phyloP scores from a whole-genome alignment of 2,888 invertebrate species.

The Buathra laborator region DNA sequence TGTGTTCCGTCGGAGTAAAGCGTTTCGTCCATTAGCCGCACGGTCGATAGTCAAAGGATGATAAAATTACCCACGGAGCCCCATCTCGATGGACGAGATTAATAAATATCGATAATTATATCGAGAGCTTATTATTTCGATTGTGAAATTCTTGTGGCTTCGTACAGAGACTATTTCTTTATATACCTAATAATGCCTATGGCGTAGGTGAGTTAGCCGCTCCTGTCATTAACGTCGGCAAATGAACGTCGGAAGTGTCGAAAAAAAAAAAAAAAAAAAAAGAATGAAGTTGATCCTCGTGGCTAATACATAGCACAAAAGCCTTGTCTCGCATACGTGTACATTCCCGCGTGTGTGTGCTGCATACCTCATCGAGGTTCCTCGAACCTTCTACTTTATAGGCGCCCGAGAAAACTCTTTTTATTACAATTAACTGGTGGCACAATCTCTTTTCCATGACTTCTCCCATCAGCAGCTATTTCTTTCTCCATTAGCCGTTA shows the following conservation, averaged over 20 bases:
- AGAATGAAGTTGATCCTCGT: slow-evolving; percentile 3
- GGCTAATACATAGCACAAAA: slow-evolving; percentile 8
- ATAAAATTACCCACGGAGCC: slow-evolving; percentile 8
- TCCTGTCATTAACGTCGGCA: slow-evolving; percentile 20
- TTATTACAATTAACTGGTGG: slow-evolving; percentile 17
- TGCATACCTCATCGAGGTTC: neutral
- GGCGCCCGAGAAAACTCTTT: slow-evolving; percentile 15
- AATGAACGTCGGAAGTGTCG: slow-evolving; percentile 2
- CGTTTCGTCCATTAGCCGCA: slow-evolving; percentile 28
- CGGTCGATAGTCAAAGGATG: slow-evolving; percentile 17
- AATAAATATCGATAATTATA: slow-evolving; percentile 38
- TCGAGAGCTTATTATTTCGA: slow-evolving; percentile 36
- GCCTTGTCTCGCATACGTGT: neutral
- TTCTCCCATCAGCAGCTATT: slow-evolving; percentile 12
- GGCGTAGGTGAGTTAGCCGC: slow-evolving; percentile 2
- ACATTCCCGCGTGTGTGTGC: neutral
- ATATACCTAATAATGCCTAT: neutral
- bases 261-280: slow-evolving; percentile 10
- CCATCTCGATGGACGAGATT: slow-evolving; percentile 25
- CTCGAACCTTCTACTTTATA: slow-evolving; percentile 10
- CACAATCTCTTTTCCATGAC: slow-evolving; percentile 13
- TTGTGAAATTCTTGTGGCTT: slow-evolving; percentile 19
- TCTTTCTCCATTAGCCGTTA: slow-evolving; percentile 35
- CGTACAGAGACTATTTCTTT: neutral
- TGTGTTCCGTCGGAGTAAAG: slow-evolving; percentile 8